Evolutionary conservation across 2,113 vertebrate genomes (phyloP).

Genomic region (Scortum barcoo): DNA sequence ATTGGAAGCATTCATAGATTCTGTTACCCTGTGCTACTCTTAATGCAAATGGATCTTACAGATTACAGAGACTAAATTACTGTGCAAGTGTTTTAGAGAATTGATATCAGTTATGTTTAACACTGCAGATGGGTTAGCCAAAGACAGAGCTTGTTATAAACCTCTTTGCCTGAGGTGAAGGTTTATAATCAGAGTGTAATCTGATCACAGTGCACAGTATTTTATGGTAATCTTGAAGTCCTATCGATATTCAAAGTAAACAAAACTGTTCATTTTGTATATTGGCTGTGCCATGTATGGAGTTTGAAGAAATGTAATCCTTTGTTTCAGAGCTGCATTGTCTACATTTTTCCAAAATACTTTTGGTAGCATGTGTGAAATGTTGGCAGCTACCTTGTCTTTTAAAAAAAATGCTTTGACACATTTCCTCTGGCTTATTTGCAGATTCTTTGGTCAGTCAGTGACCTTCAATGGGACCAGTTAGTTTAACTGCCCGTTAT

Average conservation of each 20-base stretch:
- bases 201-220: background rate
- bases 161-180: background rate
- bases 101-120: background rate
- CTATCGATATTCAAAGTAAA: background rate
- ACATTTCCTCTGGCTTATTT: background rate
- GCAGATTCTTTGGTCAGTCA: background rate
- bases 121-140: background rate
- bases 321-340: background rate
- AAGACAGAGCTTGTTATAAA: background rate
- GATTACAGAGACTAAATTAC: background rate
- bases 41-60: constrained; percentile 4
- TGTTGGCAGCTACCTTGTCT: background rate
- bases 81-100: background rate
- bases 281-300: background rate
- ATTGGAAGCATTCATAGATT: background rate
- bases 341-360: background rate
- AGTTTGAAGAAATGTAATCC: background rate
- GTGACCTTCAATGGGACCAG: background rate
- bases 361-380: background rate
- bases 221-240: background rate
- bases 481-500: constrained; percentile 9
- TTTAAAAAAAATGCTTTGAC: background rate
- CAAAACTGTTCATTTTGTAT: background rate
- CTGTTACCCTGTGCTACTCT: background rate
- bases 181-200: background rate